These are phyloP conservation scores for Chelidonichthys spinosus DNA, from an alignment of 2,797 vertebrate genomes.

Conservation along the genomic window DNA sequence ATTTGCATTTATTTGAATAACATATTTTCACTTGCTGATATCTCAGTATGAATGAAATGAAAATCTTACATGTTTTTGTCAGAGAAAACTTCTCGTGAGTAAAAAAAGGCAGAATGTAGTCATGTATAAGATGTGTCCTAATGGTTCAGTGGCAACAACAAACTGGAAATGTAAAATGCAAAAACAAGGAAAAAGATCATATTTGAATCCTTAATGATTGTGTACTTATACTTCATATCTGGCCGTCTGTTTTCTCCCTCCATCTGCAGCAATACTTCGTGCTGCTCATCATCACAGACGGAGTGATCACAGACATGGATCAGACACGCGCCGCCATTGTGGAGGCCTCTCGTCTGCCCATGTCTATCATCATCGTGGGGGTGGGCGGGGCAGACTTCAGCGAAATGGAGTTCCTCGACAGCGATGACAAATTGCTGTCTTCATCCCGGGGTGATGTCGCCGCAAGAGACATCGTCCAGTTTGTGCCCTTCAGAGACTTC, in stretches of 20 bases:
- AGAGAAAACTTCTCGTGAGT: neutral
- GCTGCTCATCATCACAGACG: constrained; percentile 96
- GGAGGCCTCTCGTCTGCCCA: constrained; percentile 91
- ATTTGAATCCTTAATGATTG: neutral
- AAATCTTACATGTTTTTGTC: no score
- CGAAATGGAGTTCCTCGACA: constrained; percentile 96
- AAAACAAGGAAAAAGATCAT: neutral
- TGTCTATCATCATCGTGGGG: constrained; percentile 97
- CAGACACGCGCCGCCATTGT: constrained; percentile 91
- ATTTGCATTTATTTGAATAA: neutral
- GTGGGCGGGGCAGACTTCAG: constrained; percentile 93
- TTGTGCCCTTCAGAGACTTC: constrained; percentile 95
- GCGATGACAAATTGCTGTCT: constrained; percentile 87
- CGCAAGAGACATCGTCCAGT: constrained; percentile 95
- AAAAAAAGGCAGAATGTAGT: neutral
- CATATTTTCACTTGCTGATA: neutral
- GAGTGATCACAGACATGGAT: constrained; percentile 97
- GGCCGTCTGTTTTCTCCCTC: neutral
- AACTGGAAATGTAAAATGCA: neutral
- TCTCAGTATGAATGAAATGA: no score
- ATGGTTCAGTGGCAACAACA: neutral
- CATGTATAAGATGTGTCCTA: neutral
- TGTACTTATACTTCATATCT: neutral
- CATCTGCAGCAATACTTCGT: constrained; percentile 91
- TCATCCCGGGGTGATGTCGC: constrained; percentile 86